Evolutionary conservation across 2,888 invertebrate species (phyloP).

Genomic region (Mimachlamys varia): DNA sequence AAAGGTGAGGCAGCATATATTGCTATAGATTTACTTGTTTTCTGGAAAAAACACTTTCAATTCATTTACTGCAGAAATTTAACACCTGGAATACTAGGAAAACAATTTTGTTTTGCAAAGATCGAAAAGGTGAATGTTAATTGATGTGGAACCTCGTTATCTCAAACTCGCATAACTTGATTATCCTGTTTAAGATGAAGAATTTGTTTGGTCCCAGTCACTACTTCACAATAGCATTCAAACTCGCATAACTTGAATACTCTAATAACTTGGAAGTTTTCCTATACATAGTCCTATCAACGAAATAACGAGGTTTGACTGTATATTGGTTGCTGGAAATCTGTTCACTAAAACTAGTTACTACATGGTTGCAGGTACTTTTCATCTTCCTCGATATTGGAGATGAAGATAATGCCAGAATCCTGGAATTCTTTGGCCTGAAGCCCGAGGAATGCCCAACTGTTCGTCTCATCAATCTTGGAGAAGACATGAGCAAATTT

Average conservation of each 20-base stretch:
- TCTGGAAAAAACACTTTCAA: not conserved
- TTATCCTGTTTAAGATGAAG: too few relatives aligned
- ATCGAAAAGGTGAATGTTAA: not conserved
- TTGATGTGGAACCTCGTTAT: not conserved
- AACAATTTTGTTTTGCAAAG: not conserved
- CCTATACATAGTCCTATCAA: too few relatives aligned
- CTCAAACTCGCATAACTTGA: too few relatives aligned
- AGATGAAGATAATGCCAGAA: constrained; percentile 97
- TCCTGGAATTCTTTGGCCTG: constrained; percentile 99
- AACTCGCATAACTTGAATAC: too few relatives aligned
- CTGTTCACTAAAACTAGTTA: not conserved
- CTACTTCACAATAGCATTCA: too few relatives aligned
- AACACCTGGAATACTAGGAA: too few relatives aligned
- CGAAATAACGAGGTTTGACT: too few relatives aligned
- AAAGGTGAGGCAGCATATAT: constrained; percentile 83
- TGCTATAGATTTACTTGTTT: too few relatives aligned
- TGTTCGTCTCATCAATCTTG: constrained; percentile 95
- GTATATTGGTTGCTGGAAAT: too few relatives aligned
- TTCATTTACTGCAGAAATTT: too few relatives aligned
- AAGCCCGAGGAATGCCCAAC: constrained; percentile 89
- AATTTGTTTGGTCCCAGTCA: too few relatives aligned
- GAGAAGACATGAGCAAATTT: constrained; percentile 88
- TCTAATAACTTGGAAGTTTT: too few relatives aligned
- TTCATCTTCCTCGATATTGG: constrained; percentile 98
- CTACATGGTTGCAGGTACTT: constrained; percentile 85